Base-by-base conservation (phyloP, 1,140 invertebrate species). In the Vollenhovia emeryi region DNA sequence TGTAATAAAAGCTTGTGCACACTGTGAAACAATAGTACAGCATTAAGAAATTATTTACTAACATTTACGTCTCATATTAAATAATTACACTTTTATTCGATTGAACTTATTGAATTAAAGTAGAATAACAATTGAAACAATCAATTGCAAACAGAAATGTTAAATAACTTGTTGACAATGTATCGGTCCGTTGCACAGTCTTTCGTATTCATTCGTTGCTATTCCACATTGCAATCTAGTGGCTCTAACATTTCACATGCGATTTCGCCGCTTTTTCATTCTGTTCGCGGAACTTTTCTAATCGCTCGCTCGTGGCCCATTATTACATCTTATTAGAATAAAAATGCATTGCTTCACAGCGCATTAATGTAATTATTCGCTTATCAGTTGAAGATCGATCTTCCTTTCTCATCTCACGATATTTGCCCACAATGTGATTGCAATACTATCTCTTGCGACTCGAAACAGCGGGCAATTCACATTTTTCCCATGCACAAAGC, bases 381-480 rank as follows among this genome's bases (percentile, higher is more conserved):
- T 78, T 66, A 78, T 78, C 59, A 59, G 36, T 40, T 45, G 4
- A 64, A 36, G 66, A 82, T 71, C 50, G 50, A 71, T 71, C 24
- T 55, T 30, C 45, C 60, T 78, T 78, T 82, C 66, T 68, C 64
- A 80, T 80, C 78, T 80, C 62, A 71, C 64, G n/a, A 64, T 68
- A 33, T 66, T 79, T 66, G 62, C 40, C 13, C 62, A 66, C 33
- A 36, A 45, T 48, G 33, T 18, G 15, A 66, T 64, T 43, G 59
- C 43, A 62, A 30, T 50, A 8, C 55, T 83, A 21, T 80, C 21
- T 80, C 21, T 68, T 21, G 45, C 76, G 60, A 52, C 21, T 79
- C 30, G 43, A 68, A 68, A 68, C 60, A 15, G 2, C 15, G 13
- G 18, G 21, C 33, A 7, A 68, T 79, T 68, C 11, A 52, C 15